Conservation (phyloP, 30 jellyfish, hydroid and myxozoan species). For the Hydra vulgaris region DNA sequence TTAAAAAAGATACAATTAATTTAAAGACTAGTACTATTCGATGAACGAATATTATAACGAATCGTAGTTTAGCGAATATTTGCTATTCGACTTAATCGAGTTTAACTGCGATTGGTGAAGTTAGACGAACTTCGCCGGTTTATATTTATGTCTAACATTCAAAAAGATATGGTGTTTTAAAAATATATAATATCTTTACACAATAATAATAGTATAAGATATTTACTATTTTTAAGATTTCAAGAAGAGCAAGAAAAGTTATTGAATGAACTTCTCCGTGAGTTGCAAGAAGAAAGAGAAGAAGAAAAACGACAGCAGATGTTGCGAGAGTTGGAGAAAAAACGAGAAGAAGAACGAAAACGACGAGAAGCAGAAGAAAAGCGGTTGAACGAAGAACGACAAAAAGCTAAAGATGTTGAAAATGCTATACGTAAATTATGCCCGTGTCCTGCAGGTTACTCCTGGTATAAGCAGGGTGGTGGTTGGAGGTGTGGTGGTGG, state of each 20-base stretch:
- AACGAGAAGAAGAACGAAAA: constrained; percentile 21
- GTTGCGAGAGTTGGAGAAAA: not conserved
- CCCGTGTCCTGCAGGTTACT: constrained; percentile 15
- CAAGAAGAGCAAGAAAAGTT: constrained; percentile 1
- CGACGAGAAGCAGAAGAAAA: constrained; percentile 9
- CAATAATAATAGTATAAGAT: too few relatives aligned
- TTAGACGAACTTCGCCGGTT: too few relatives aligned
- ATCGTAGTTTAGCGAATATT: too few relatives aligned
- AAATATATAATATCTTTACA: too few relatives aligned
- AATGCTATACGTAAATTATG: not conserved
- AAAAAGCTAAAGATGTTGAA: not conserved
- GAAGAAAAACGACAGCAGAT: constrained; percentile 19
- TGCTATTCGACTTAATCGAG: too few relatives aligned
- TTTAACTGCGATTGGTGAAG: too few relatives aligned
- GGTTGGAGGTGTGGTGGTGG: constrained; percentile 30
- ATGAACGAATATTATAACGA: too few relatives aligned
- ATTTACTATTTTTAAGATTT: not conserved
- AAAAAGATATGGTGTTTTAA: too few relatives aligned
- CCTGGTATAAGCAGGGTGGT: constrained; percentile 7
- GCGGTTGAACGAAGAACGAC: constrained; percentile 8
- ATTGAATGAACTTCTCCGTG: not conserved
- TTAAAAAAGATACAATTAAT: too few relatives aligned
- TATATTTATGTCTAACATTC: too few relatives aligned
- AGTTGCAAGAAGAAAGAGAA: constrained; percentile 9
- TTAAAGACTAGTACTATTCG: too few relatives aligned